A percentile compares a stretch with the other conserved stretches of the same genome.
Conservation (phyloP, 2,888 invertebrate genomes). For the Malachius bipustulatus region DNA sequence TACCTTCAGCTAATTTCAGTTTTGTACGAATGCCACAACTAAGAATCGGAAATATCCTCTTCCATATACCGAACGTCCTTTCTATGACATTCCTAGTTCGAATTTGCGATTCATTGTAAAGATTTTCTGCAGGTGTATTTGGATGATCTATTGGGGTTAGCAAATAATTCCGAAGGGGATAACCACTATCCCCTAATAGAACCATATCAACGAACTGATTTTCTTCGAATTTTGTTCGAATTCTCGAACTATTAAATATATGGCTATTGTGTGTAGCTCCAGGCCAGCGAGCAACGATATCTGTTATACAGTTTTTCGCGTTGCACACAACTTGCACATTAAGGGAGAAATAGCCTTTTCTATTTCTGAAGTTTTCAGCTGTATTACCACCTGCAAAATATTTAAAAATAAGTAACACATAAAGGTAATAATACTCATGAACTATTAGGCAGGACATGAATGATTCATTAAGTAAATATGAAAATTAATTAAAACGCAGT, state of each 20-base stretch:
- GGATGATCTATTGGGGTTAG: not conserved
- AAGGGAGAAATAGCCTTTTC: slow-evolving; percentile 4
- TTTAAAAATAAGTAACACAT: too few species aligned
- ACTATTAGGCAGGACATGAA: too few species aligned
- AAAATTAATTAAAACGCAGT: too few species aligned
- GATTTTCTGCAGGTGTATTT: not conserved
- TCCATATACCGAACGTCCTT: not conserved
- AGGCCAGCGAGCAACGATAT: slow-evolving; percentile 8
- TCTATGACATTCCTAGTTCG: not conserved
- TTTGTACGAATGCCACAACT: too few species aligned
- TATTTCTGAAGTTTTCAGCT: slow-evolving; percentile 6
- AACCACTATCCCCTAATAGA: too few species aligned
- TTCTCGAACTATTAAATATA: not conserved
- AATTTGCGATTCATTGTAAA: slow-evolving; percentile 2
- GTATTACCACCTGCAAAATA: slow-evolving; percentile 5
- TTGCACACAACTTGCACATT: slow-evolving; percentile 4
- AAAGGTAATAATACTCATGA: too few species aligned
- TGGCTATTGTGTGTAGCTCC: slow-evolving; percentile 4
- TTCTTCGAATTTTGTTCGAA: slow-evolving; percentile 6
- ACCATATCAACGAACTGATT: too few species aligned
- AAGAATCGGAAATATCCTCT: not conserved
- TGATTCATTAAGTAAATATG: too few species aligned
- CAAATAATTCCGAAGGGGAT: too few species aligned
- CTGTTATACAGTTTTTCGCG: slow-evolving; percentile 1
- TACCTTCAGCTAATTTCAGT: too few species aligned